Conservation (phyloP, 2,113 vertebrate species). For the Cinclus cinclus region DNA sequence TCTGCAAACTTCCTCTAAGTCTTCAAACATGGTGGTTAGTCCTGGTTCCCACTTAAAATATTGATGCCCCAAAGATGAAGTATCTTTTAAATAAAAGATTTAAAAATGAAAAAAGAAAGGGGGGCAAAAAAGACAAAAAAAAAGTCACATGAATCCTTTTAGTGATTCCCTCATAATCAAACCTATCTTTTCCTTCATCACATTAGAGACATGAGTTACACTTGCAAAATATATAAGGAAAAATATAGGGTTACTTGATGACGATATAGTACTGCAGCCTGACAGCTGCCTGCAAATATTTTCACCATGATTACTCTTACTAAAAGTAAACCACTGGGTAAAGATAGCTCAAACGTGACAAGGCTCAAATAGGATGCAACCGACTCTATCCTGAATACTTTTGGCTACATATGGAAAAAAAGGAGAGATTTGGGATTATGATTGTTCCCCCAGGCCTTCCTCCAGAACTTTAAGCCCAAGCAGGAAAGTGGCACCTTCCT, state of each 20-base stretch:
- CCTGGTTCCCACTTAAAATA: slow-evolving; percentile 2
- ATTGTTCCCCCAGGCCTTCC: slow-evolving; percentile 4
- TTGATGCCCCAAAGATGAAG: slow-evolving; percentile 1
- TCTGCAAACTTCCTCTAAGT: slow-evolving; percentile 39
- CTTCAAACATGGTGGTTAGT: slow-evolving; percentile 1
- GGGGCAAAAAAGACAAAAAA: accelerated
- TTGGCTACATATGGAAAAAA: slow-evolving; percentile 76
- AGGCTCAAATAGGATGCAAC: slow-evolving; percentile 84
- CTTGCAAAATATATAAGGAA: slow-evolving; percentile 93
- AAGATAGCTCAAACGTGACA: slow-evolving; percentile 98
- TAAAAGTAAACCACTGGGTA: slow-evolving; percentile 96
- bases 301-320: slow-evolving; percentile 95
- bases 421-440: slow-evolving; percentile 13
- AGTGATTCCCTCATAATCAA: neutral
- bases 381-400: slow-evolving; percentile 74
- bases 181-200: slow-evolving; percentile 68
- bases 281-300: slow-evolving; percentile 97
- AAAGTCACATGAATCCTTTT: neutral
- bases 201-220: slow-evolving; percentile 79
- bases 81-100: neutral
- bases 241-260: slow-evolving; percentile 95
- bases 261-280: slow-evolving; percentile 85
- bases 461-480: neutral
- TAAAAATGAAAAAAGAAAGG: accelerated
- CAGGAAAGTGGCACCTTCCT: slow-evolving; percentile 1